Evolutionary conservation across 1,140 invertebrate species (phyloP).

Genomic region (Halictus rubicundus): DNA sequence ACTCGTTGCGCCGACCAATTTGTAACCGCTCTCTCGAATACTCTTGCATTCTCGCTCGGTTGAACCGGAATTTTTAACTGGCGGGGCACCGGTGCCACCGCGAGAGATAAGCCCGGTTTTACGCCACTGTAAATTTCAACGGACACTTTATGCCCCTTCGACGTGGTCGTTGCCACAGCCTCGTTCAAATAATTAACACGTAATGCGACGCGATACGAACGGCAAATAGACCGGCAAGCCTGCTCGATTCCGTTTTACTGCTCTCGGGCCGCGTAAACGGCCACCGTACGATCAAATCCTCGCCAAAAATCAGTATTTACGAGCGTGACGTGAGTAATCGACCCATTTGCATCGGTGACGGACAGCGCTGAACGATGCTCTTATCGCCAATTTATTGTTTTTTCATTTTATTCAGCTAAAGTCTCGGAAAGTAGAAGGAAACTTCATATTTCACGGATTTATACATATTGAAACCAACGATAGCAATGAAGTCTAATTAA

Average conservation of each 20-base stretch:
- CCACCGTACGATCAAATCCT: too few relatives aligned
- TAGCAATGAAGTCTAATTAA: too few relatives aligned
- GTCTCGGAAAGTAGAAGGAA: too few relatives aligned
- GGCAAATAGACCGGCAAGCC: background rate
- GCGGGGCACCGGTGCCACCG: background rate
- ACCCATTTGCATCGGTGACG: too few relatives aligned
- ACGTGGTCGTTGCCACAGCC: background rate
- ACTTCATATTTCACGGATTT: too few relatives aligned
- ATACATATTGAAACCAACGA: too few relatives aligned
- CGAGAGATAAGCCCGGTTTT: background rate
- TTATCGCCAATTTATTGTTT: too few relatives aligned
- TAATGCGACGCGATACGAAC: background rate
- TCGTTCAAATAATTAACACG: slow-evolving; percentile 5
- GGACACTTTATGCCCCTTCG: background rate
- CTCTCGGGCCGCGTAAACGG: too few relatives aligned
- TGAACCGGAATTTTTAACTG: background rate
- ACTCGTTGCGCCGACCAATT: background rate
- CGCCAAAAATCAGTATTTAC: too few relatives aligned
- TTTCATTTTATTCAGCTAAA: too few relatives aligned
- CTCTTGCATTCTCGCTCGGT: background rate
- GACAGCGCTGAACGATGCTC: too few relatives aligned
- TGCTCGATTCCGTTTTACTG: background rate
- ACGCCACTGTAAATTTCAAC: background rate
- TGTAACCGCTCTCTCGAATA: background rate
- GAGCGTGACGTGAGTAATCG: too few relatives aligned